These are phyloP conservation scores for Myotis yumanensis DNA, from an alignment of 2,113 vertebrate species.

Conservation along the genomic window DNA sequence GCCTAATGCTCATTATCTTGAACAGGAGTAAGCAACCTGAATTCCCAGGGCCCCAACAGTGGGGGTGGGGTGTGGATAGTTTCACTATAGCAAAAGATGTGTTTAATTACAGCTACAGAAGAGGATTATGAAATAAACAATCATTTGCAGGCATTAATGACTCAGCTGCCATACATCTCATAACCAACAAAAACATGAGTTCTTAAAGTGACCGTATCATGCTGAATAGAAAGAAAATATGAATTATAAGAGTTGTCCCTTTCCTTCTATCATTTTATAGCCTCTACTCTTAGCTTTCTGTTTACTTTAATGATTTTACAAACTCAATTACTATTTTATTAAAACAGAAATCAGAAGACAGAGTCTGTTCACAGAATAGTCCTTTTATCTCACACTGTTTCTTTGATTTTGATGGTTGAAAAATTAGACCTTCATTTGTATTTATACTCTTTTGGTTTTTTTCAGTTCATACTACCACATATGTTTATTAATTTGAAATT, in stretches of 20 bases:
- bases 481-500: background rate
- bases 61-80: background rate
- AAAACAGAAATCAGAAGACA: background rate
- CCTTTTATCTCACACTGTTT: background rate
- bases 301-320: background rate
- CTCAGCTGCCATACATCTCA: background rate
- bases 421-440: background rate
- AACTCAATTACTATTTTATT: background rate
- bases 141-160: constrained; percentile 45
- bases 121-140: constrained; percentile 44
- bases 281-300: background rate
- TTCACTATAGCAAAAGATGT: constrained; percentile 40
- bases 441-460: background rate
- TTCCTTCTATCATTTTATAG: background rate
- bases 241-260: background rate
- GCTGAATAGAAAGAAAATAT: background rate
- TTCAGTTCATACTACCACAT: background rate
- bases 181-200: background rate
- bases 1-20: constrained; percentile 60
- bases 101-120: constrained; percentile 63
- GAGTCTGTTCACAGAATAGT: background rate
- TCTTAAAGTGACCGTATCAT: constrained; percentile 12
- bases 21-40: constrained; percentile 47
- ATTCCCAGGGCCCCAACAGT: constrained; percentile 45
- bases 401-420: background rate